These are phyloP conservation scores for Euphydryas editha DNA, from an alignment of 2,888 invertebrate genomes.

Conservation along the genomic window DNA sequence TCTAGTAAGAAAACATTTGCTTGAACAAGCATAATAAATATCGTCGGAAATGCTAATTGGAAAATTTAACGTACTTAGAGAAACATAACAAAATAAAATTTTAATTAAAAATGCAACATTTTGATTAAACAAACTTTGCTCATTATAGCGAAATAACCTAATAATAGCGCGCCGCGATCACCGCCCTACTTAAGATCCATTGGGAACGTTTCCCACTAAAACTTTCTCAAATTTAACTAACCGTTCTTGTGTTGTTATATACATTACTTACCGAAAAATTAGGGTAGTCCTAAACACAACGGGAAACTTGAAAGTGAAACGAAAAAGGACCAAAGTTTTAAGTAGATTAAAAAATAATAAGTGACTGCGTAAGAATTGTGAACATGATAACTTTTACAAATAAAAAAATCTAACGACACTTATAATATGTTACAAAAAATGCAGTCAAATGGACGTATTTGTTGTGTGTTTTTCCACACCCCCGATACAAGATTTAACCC, in stretches of 20 bases:
- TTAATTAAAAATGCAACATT: conserved; percentile 34
- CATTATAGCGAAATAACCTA: conserved; percentile 37
- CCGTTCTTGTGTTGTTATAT: not conserved
- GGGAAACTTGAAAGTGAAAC: not conserved
- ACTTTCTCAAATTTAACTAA: conserved; percentile 20
- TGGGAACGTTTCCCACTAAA: conserved; percentile 15
- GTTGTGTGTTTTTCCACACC: no score
- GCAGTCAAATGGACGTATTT: no score
- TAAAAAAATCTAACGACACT: no score
- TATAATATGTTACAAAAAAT: no score
- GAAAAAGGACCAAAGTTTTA: not conserved
- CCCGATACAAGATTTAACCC: no score
- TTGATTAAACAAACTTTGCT: conserved; percentile 39
- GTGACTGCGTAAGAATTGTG: no score
- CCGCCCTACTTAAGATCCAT: conserved; percentile 23
- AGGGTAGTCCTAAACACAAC: not conserved
- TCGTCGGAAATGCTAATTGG: no score
- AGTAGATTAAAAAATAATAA: no score
- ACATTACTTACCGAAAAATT: not conserved
- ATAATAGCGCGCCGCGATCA: conserved; percentile 25
- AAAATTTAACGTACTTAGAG: not conserved
- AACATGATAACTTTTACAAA: no score
- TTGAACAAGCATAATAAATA: no score
- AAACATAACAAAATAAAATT: conserved; percentile 18
- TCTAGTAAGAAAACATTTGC: no score